Percentiles rank a stretch among this genome's conserved stretches.
These are phyloP conservation scores for Scopus umbretta DNA, from an alignment of 2,113 vertebrate genomes.

Conservation along the genomic window DNA sequence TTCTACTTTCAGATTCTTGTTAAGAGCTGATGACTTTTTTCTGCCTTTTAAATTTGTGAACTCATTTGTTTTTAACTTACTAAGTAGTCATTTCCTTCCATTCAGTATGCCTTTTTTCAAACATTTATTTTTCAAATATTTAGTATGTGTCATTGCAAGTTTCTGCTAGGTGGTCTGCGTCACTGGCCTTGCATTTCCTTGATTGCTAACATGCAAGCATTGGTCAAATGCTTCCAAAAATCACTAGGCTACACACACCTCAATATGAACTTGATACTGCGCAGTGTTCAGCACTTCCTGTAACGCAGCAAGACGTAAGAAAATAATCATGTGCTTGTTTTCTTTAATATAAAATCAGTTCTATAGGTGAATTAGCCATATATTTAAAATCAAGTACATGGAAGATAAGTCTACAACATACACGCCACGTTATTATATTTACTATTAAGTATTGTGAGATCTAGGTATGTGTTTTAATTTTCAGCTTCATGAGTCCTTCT, in stretches of 20 bases:
- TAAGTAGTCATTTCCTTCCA: not conserved
- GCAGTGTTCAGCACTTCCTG: not conserved
- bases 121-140: not conserved
- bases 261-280: not conserved
- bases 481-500: not conserved
- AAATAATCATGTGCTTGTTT: not conserved
- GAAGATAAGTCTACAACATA: not conserved
- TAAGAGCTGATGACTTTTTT: not conserved
- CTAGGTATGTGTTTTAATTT: not conserved
- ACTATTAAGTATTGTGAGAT: not conserved
- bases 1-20: not conserved
- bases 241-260: not conserved
- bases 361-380: not conserved
- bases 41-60: not conserved
- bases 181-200: not conserved
- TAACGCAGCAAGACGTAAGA: not conserved
- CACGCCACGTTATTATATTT: not conserved
- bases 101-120: not conserved
- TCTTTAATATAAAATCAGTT: not conserved
- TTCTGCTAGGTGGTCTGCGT: not conserved
- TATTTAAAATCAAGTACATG: not conserved
- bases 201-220: not conserved
- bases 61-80: not conserved
- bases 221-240: not conserved
- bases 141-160: not conserved